These are phyloP conservation scores for Zaprionus vittiger DNA, from an alignment of 1,140 invertebrate genomes.

Conservation along the genomic window DNA sequence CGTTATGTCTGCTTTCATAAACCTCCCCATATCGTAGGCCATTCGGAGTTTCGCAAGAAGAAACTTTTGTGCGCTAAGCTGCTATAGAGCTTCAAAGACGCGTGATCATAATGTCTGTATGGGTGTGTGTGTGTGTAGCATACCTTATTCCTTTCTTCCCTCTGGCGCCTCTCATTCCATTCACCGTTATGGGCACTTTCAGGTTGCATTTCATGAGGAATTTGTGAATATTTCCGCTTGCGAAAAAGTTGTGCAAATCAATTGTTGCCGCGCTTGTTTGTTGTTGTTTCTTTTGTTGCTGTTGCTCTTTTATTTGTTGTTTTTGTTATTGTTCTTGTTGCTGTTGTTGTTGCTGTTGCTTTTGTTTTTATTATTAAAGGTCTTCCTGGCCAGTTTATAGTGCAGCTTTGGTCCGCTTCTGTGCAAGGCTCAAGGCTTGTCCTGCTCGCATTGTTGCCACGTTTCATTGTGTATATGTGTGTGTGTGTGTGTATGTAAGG, in stretches of 20 bases:
- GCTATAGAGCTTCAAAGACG: not conserved
- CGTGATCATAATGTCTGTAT: not conserved
- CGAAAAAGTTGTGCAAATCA: constrained; percentile 39
- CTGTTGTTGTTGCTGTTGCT: not conserved
- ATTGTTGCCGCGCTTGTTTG: constrained; percentile 28
- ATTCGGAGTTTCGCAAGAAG: not conserved
- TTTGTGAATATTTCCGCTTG: constrained; percentile 36
- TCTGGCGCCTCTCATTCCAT: not conserved
- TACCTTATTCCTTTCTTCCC: too few species aligned
- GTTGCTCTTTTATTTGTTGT: not conserved
- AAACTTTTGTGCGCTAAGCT: not conserved
- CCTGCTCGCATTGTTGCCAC: not conserved
- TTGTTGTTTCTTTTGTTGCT: not conserved
- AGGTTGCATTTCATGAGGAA: constrained; percentile 11
- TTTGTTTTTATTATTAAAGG: constrained; percentile 7
- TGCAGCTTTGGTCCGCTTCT: constrained; percentile 1
- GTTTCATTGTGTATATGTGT: constrained; percentile 1
- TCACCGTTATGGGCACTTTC: not conserved
- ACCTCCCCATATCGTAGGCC: not conserved
- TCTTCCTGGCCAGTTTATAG: constrained; percentile 16
- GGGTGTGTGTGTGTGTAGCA: too few species aligned
- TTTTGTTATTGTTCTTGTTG: not conserved
- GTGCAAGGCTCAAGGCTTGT: constrained; percentile 2
- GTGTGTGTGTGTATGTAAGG: not conserved
- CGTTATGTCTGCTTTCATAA: not conserved